Evolutionary conservation across 2,888 invertebrate species (phyloP).

Genomic region (Formica aserva): DNA sequence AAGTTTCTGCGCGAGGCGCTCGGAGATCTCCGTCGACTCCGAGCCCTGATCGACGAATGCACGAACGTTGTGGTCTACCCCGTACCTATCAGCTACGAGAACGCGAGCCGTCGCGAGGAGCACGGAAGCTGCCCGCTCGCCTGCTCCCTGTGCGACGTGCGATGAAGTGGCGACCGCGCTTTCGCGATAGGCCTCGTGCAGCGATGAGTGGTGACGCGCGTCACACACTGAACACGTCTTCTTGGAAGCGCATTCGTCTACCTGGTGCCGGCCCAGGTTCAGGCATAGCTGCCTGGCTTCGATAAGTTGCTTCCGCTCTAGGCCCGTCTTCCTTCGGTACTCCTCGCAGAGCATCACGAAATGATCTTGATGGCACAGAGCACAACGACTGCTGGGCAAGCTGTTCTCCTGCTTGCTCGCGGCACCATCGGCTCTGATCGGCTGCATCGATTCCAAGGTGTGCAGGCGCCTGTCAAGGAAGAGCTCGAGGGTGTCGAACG

Average conservation of each 20-base stretch:
- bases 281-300: neutral
- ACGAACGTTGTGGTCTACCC: neutral
- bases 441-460: too few relatives aligned
- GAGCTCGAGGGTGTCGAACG: too few relatives aligned
- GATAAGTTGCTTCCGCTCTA: neutral
- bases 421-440: too few relatives aligned
- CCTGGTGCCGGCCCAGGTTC: neutral
- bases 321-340: neutral
- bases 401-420: too few relatives aligned
- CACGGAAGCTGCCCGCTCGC: too few relatives aligned
- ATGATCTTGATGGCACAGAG: too few relatives aligned
- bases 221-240: neutral
- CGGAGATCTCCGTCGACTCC: neutral
- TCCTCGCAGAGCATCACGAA: too few relatives aligned
- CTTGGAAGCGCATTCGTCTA: neutral
- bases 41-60: neutral
- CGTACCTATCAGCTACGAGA: neutral
- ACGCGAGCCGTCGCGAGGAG: neutral
- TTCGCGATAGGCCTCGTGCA: neutral
- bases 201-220: neutral
- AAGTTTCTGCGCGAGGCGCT: neutral
- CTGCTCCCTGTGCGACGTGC: neutral
- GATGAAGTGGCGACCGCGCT: fast-evolving
- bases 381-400: too few relatives aligned
- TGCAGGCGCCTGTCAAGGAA: too few relatives aligned